Evolutionary conservation across 2,888 invertebrate genomes (phyloP), one percentile per base, ranked within the genome.

Genomic region (Sesamia inferens): DNA sequence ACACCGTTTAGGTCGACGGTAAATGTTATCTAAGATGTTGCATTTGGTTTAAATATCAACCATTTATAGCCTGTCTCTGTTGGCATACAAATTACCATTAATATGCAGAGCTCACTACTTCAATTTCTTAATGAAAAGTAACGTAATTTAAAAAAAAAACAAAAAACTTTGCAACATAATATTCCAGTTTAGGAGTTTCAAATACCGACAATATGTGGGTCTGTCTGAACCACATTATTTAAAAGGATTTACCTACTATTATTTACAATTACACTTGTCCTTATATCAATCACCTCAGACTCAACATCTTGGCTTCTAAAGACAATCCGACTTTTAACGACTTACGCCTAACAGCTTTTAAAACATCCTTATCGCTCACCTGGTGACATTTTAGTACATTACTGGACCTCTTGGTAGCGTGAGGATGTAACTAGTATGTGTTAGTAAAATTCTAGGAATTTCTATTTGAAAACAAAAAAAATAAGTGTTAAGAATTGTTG

Each of bases 21-120:
- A 72, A 82, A 84, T 74, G 71, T 82, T 66, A 79, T 78, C 72
- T 81, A 71, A 85, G 78, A 85, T 77, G 66, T 54, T 59, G 64
- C 62, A 76, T 76, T 81, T 75, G 73, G 68, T 83, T 76, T 76
- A 74, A 78, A 83, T 83, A 75, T 84, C 71, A 79, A 61, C 73
- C 68, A 81, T 83, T 80, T 75, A 69, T 77, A 51, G 72, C 65
- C 48, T 14, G 70, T 59, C 44, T 66, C 48, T 44, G 69, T 71
- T 78, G 71, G 71, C 70, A 81, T 73, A 78, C 48, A 75, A 73
- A 51, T 71, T 39, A 54, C 54, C 61, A 19, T 61, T 42, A 48
- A 44, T 61, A 48, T 44, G 10, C 39, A 48, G 62, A 47, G 31
- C 74, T 58, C 22, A 66, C n/a, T 10, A 47, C 31, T 73, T 59